Conservation (phyloP, 2,113 vertebrate species). For the Lasiurus cinereus region DNA sequence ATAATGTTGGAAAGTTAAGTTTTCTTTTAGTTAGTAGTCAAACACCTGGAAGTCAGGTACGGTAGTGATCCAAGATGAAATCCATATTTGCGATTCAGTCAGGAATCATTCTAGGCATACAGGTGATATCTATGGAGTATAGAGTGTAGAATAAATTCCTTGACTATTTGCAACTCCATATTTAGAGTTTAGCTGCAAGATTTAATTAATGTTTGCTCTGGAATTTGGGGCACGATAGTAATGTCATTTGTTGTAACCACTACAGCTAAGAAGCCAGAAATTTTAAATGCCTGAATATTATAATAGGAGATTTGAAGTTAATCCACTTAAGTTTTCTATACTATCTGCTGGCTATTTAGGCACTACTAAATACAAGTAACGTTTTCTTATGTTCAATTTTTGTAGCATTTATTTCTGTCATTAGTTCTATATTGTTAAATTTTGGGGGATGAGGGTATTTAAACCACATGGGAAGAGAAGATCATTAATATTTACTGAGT, state of each 20-base stretch:
- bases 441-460: background rate
- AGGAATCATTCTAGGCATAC: background rate
- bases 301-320: background rate
- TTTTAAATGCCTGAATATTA: background rate
- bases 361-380: background rate
- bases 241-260: background rate
- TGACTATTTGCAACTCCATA: background rate
- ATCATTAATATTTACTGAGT: background rate
- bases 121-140: background rate
- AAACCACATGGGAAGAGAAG: background rate
- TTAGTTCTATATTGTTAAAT: background rate
- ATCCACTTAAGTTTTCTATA: background rate
- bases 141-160: background rate
- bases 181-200: background rate
- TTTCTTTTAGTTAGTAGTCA: background rate
- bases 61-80: background rate
- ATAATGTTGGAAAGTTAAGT: background rate
- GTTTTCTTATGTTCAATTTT: background rate
- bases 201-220: conserved; percentile 37
- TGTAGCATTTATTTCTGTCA: background rate
- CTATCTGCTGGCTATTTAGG: background rate
- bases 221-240: background rate
- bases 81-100: background rate
- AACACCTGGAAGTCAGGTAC: background rate
- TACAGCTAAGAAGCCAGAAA: background rate